Conservation (phyloP, 2,797 vertebrate species). For the Cichlasoma orientale region DNA sequence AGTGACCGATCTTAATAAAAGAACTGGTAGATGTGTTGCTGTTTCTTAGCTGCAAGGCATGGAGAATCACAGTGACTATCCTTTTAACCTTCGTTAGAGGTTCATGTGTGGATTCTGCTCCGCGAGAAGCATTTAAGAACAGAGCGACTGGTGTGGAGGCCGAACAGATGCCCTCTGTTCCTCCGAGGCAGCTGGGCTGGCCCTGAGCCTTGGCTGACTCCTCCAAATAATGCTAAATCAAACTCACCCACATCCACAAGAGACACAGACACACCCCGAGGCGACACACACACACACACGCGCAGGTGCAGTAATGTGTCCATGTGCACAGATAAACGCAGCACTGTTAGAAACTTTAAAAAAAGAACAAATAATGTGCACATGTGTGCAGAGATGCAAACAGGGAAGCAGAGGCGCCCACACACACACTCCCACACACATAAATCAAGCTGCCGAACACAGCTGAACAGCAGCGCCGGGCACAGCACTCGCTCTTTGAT, state of each 20-base stretch:
- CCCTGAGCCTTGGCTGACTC: constrained; percentile 28
- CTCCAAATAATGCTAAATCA: constrained; percentile 45
- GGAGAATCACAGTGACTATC: constrained; percentile 10
- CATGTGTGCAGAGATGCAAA: constrained; percentile 19
- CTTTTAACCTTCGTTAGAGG: constrained; percentile 21
- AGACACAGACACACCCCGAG: neutral
- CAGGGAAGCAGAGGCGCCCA: constrained; percentile 19
- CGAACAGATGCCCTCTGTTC: constrained; percentile 68
- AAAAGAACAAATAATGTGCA: constrained; percentile 15
- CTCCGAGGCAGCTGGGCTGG: constrained; percentile 69
- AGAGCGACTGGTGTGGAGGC: constrained; percentile 51
- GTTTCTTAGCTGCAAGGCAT: neutral
- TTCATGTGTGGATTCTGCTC: constrained; percentile 3
- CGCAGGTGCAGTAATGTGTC: constrained; percentile 1
- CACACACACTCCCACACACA: constrained; percentile 28
- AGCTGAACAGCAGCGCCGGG: neutral
- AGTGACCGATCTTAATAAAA: neutral
- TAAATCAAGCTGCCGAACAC: constrained; percentile 4
- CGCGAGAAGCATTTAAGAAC: constrained; percentile 18
- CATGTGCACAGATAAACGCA: neutral
- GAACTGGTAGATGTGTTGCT: neutral
- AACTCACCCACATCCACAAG: constrained; percentile 22
- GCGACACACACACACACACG: neutral
- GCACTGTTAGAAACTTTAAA: neutral
- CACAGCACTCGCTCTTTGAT: constrained; percentile 18